Base-by-base conservation (phyloP, 2,797 vertebrate genomes). In the Helostoma temminkii region DNA sequence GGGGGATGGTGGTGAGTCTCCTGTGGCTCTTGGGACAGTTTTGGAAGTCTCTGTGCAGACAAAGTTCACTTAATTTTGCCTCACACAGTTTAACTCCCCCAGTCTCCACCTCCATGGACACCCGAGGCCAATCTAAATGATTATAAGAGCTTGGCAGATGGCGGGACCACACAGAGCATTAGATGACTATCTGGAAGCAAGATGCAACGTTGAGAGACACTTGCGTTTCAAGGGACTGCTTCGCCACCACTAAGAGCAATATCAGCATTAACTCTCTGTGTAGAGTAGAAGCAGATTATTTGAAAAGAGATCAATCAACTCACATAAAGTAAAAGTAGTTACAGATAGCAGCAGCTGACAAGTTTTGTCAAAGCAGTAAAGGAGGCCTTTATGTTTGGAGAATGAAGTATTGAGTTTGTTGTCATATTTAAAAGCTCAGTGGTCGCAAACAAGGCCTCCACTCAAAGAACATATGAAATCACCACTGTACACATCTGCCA, bases 401-500 rank as follows among this genome's bases (percentile, higher is more conserved):
- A 55, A 39, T 41, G 57, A 68, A 66, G 61, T 47, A 21, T 50
- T n/a, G n/a, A n/a, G 68, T 18, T 70, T 48, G 78, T 63, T 77
- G 79, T 88, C 71, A 53, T 74, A 78, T 80, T 64, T 52, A 79
- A 72, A 71, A 76, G 61, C 63, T 80, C 50, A 21, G 67, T 84
- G 71, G 80, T 86, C 80, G 71, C 80, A 85, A 79, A 82, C 66
- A 73, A 71, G 72, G 57, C 66, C 66, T 66, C 49, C 57, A 41
- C 66, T 62, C 43, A 79, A 57, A 55, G 72, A 36, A 0, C 42
- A 63, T 75, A 85, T 90, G 82, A 92, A 87, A 82, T 89, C 86
- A 88, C 81, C 71, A 66, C 70, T 62, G 60, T 22, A 64, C 78
- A 92, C 91, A 93, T 94, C 90, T 91, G 92, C 87, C 73, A 84